phyloP scores from a whole-genome alignment of 2,888 invertebrate genomes.

The Unio pictorum region DNA sequence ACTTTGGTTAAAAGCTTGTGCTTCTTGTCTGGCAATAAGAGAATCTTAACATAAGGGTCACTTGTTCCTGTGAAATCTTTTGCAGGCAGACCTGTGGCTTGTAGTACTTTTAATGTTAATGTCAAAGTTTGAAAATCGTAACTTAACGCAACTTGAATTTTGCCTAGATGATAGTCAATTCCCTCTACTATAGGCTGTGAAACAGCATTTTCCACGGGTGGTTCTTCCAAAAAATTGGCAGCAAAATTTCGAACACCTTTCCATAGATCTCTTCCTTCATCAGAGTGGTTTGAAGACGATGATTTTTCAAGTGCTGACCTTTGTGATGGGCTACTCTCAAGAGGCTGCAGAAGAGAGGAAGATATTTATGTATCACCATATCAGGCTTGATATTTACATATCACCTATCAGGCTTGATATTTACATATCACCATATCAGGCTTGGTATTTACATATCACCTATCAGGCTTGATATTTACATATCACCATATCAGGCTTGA shows the following conservation, averaged over 20 bases:
- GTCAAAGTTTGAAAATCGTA: conserved; percentile 68
- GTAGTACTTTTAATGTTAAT: conserved; percentile 64
- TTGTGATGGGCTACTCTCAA: no score
- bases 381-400: no score
- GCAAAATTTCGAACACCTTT: conserved; percentile 61
- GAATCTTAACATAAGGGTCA: conserved; percentile 71
- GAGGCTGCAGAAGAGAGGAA: no score
- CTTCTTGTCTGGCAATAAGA: conserved; percentile 69
- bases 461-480: no score
- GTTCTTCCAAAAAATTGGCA: conserved; percentile 62
- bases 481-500: no score
- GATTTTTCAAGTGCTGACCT: no score
- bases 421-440: no score
- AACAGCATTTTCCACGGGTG: conserved; percentile 32
- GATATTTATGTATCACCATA: no score
- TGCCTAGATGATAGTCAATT: conserved; percentile 63
- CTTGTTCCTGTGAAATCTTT: conserved; percentile 71
- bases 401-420: no score
- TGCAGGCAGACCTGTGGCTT: conserved; percentile 67
- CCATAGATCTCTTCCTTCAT: conserved; percentile 50
- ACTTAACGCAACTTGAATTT: conserved; percentile 63
- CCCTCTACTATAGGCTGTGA: conserved; percentile 49
- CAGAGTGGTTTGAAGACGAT: background rate
- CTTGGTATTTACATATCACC: no score
- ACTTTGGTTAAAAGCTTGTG: conserved; percentile 70